phyloP scores from a whole-genome alignment of 2,113 vertebrate genomes.

The Xerus inauris region DNA sequence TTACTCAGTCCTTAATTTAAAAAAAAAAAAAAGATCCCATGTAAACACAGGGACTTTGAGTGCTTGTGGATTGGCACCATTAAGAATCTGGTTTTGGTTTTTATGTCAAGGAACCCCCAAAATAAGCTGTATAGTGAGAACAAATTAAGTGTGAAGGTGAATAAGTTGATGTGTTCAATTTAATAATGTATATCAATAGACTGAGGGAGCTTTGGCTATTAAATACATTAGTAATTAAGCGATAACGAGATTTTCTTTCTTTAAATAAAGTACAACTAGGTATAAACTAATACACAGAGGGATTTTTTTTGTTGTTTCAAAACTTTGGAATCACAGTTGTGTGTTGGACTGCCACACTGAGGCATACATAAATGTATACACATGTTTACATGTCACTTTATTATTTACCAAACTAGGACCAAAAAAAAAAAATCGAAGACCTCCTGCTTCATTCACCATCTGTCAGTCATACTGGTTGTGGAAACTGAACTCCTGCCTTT shows the following conservation, averaged over 20 bases:
- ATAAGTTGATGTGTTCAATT: background rate
- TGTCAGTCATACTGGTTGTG: background rate
- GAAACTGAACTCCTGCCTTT: background rate
- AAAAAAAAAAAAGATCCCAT: slow-evolving; percentile 58
- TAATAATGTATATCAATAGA: slow-evolving; percentile 7
- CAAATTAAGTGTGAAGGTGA: slow-evolving; percentile 15
- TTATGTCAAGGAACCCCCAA: background rate
- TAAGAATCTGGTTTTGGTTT: slow-evolving; percentile 41
- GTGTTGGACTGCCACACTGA: background rate
- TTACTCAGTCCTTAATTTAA: slow-evolving; percentile 68
- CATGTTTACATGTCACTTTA: background rate
- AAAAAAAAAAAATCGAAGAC: background rate
- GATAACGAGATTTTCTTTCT: background rate
- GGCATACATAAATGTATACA: background rate
- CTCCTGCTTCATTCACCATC: background rate
- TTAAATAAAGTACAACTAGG: background rate
- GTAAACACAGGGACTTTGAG: slow-evolving; percentile 49
- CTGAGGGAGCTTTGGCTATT: background rate
- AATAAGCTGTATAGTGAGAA: background rate
- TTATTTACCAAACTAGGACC: background rate
- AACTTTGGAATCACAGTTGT: background rate
- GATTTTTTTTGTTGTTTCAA: background rate
- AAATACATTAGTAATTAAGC: slow-evolving; percentile 29
- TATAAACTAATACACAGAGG: background rate
- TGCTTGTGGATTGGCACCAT: slow-evolving; percentile 33